These are phyloP conservation scores for Buathra laborator DNA, from an alignment of 2,888 invertebrate species.

Conservation along the genomic window DNA sequence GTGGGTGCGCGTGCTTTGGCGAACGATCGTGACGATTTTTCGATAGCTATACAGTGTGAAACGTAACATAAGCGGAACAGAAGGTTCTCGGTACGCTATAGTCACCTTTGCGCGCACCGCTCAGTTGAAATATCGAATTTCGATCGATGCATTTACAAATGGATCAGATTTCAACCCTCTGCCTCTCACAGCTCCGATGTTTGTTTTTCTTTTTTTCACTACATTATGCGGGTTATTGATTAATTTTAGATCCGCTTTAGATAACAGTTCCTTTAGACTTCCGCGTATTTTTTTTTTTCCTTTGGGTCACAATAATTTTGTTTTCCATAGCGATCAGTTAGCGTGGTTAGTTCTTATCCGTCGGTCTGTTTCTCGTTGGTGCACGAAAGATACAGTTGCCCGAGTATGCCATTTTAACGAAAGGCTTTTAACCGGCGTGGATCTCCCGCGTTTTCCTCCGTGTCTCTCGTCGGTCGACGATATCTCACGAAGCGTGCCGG, in stretches of 20 bases:
- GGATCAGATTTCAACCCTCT: conserved; percentile 18
- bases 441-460: conserved; percentile 29
- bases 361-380: conserved; percentile 25
- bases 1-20: not conserved
- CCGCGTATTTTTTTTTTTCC: conserved; percentile 3
- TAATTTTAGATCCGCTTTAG: not conserved
- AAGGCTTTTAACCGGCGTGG: conserved; percentile 20
- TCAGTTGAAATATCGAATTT: conserved; percentile 41
- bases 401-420: conserved; percentile 25
- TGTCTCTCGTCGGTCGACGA: conserved; percentile 19
- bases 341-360: conserved; percentile 5
- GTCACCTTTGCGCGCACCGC: conserved; percentile 3
- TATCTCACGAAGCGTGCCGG: conserved; percentile 41
- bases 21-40: conserved; percentile 36
- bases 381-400: conserved; percentile 24
- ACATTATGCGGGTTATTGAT: not conserved
- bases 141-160: conserved; percentile 21
- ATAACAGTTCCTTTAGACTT: not conserved
- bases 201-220: not conserved
- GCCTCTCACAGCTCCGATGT: not conserved
- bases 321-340: conserved; percentile 14
- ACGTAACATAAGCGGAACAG: not conserved
- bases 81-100: conserved; percentile 21
- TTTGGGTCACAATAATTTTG: conserved; percentile 11
- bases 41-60: not conserved